Base-by-base conservation (phyloP, 2,113 vertebrate species). In the Morone chrysops region DNA sequence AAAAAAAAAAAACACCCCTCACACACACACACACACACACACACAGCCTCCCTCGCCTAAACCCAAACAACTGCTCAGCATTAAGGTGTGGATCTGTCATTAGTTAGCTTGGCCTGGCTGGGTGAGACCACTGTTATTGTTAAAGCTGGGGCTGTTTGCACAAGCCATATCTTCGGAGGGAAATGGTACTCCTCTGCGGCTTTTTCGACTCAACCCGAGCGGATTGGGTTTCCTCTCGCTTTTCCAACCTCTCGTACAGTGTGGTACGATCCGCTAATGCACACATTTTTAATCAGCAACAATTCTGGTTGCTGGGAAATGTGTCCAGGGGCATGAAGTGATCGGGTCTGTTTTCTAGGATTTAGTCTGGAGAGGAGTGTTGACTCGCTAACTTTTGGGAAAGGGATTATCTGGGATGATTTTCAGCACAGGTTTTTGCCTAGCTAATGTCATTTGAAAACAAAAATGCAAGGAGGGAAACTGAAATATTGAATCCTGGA, bases 61-160 rank as follows among this genome's bases (percentile, higher is more conserved):
- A 91, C 84, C 91, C 93, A 93, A 92, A 94, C 90, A 92, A 93
- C 89, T 91, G 91, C 90, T 93, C 78, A 89, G 86, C 92, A 91
- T 90, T 93, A 93, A 93, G 93, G 92, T 94, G 94, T 91, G 92
- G 93, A 92, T 94, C 94, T 94, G 93, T 93, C 94, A 92, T 92
- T 94, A 94, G 93, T 93, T 92, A 92, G 87, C 92, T 88, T 51
- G 81, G 90, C 84, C 91, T 82, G 89, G 90, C 90, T 84, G 90
- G 85, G 82, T 88, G 88, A 90, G 85, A 94, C 88, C 86, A 77
- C 71, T 94, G 94, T 95, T 95, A 91, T 94, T 94, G 88, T 93
- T 93, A 84, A 90, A 92, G 80, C 47, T 45, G 78, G 82, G 81
- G 68, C 87, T 92, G 93, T 93, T 94, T 94, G 93, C 93, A 94